These are phyloP conservation scores for human DNA, from an alignment of 2,113 vertebrate genomes.

Conservation along the genomic window GRCh38 chr20:37474001-37474500, in stretches of 20 bases:
- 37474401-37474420: not conserved
- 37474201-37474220: slow-evolving; percentile 7
- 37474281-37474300: not conserved
- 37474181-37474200: not conserved
- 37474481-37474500: not conserved
- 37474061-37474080: not conserved
- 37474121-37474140: not conserved
- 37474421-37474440: not conserved
- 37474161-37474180: not conserved
- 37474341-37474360: not conserved
- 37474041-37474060: not conserved
- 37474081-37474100: not conserved
- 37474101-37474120: not conserved
- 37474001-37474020: not conserved
- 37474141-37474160: not conserved
- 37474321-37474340: not conserved
- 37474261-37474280: not conserved
- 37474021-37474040: not conserved
- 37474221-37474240: not conserved
- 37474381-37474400: not conserved
- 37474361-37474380: not conserved
- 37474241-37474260: not conserved
- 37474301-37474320: not conserved
- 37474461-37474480: not conserved
- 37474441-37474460: not conserved